phyloP scores from a whole-genome alignment of 1,140 invertebrate genomes.

The Philopotamus ludificatus region DNA sequence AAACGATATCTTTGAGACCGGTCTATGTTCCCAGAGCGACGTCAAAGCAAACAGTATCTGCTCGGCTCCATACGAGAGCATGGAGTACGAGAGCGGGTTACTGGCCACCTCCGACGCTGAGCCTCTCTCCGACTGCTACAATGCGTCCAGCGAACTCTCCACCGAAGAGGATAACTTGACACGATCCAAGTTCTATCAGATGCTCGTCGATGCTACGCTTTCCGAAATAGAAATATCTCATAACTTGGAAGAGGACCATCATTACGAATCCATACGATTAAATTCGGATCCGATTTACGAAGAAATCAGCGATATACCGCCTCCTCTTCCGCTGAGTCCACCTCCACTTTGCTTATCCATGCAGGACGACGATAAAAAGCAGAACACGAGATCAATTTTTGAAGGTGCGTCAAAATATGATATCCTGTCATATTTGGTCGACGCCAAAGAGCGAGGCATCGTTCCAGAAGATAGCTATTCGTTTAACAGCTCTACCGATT shows the following conservation, averaged over 20 bases:
- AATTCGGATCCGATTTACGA: constrained; percentile 84
- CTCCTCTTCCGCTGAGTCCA: constrained; percentile 71
- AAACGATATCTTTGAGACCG: constrained; percentile 19
- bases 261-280: constrained; percentile 75
- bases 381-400: constrained; percentile 71
- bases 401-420: constrained; percentile 86
- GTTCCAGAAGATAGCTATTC: constrained; percentile 63
- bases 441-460: constrained; percentile 74
- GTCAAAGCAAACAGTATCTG: constrained; percentile 47
- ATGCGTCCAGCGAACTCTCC: constrained; percentile 61
- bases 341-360: constrained; percentile 60
- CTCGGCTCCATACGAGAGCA: constrained; percentile 59
- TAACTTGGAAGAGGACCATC: constrained; percentile 64
- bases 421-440: constrained; percentile 83
- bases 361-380: constrained; percentile 63
- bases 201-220: constrained; percentile 64
- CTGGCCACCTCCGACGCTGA: constrained; percentile 54
- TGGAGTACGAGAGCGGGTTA: constrained; percentile 57
- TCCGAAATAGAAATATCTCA: constrained; percentile 63
- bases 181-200: constrained; percentile 67
- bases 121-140: constrained; percentile 66
- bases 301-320: constrained; percentile 79
- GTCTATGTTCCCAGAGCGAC: constrained; percentile 30
- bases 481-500: constrained; percentile 57
- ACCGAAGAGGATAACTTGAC: constrained; percentile 62